These are phyloP conservation scores for Pseudomyrmex gracilis DNA, from an alignment of 1,140 invertebrate species.

Conservation along the genomic window DNA sequence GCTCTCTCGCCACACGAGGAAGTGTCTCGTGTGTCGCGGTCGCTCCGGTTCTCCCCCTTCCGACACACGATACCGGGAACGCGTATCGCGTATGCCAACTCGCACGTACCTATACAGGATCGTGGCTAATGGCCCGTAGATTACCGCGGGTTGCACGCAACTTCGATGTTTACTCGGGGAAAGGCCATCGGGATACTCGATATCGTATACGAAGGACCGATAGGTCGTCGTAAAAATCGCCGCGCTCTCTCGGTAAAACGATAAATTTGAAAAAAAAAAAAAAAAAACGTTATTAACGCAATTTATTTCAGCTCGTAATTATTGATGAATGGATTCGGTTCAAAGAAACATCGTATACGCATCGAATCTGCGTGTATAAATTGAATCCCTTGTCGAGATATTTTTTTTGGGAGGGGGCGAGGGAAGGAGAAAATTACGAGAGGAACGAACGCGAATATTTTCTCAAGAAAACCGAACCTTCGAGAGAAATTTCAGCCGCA, in stretches of 20 bases:
- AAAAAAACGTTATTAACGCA: neutral
- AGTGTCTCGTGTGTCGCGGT: constrained; percentile 83
- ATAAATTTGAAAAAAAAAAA: constrained; percentile 9
- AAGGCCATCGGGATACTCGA: constrained; percentile 66
- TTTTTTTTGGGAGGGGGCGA: neutral
- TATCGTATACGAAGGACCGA: constrained; percentile 61
- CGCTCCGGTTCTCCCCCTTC: constrained; percentile 69
- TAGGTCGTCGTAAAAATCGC: constrained; percentile 49
- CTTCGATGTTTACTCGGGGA: constrained; percentile 72
- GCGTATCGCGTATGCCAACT: constrained; percentile 80
- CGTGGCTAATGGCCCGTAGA: constrained; percentile 83
- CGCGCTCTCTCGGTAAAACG: neutral
- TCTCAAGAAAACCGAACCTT: constrained; percentile 9
- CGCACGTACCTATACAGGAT: constrained; percentile 67
- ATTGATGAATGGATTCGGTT: no score
- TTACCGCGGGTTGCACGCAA: constrained; percentile 79
- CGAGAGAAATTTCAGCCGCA: neutral
- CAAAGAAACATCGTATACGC: no score
- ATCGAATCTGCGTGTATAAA: neutral
- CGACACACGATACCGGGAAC: constrained; percentile 82
- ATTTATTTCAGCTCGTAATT: neutral
- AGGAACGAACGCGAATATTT: constrained; percentile 38
- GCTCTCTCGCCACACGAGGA: constrained; percentile 67
- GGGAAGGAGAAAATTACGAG: neutral
- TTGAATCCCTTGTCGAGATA: neutral